These are phyloP conservation scores for Patella vulgata DNA, from an alignment of 1,140 invertebrate genomes.

Conservation along the genomic window DNA sequence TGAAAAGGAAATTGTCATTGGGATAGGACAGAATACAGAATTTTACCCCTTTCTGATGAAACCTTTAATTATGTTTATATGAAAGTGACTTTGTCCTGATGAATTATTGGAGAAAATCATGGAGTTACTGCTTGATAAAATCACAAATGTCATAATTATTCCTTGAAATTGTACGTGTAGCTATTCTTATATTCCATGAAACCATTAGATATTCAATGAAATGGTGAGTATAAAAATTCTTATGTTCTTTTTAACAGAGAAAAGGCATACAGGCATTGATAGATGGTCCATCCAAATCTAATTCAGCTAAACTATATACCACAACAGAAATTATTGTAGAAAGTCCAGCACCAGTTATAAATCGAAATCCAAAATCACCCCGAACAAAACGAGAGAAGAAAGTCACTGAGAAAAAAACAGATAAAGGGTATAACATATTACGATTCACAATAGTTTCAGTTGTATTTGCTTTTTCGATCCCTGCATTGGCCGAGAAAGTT, in stretches of 20 bases:
- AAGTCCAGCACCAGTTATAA: slow-evolving; percentile 57
- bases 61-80: too few relatives aligned
- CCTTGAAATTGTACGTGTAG: too few relatives aligned
- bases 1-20: too few relatives aligned
- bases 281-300: slow-evolving; percentile 15
- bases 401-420: slow-evolving; percentile 23
- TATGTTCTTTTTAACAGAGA: slow-evolving; percentile 15
- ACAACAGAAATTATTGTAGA: slow-evolving; percentile 55
- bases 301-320: slow-evolving; percentile 27
- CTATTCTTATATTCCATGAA: too few relatives aligned
- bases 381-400: slow-evolving; percentile 18
- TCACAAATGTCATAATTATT: too few relatives aligned
- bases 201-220: too few relatives aligned
- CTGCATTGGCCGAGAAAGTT: too few relatives aligned
- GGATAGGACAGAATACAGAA: too few relatives aligned
- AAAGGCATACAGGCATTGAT: slow-evolving; percentile 27
- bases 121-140: neutral
- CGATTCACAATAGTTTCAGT: slow-evolving; percentile 3
- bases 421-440: neutral
- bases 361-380: slow-evolving; percentile 46
- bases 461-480: too few relatives aligned
- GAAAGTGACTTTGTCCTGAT: too few relatives aligned
- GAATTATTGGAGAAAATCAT: slow-evolving; percentile 11
- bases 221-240: too few relatives aligned
- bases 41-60: too few relatives aligned